Evolutionary conservation across 2,113 vertebrate genomes (phyloP).

Genomic region (Melanerpes formicivorus): DNA sequence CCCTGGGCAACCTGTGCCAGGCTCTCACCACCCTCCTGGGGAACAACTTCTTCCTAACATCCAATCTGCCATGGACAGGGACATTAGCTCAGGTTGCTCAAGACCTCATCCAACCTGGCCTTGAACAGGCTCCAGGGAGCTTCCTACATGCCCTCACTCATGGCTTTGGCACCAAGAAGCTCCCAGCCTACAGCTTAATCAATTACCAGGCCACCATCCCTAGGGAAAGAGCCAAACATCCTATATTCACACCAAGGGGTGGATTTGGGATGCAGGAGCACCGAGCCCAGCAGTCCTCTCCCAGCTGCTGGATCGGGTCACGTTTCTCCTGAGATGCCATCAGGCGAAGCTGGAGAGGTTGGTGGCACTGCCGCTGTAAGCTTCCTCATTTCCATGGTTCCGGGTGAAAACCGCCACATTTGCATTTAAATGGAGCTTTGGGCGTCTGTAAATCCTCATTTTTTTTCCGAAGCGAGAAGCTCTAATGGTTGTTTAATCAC

Average conservation of each 20-base stretch:
- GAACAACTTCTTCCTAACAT: too few relatives aligned
- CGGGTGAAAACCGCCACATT: conserved; percentile 47
- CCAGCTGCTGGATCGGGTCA: not conserved
- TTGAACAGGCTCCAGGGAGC: not conserved
- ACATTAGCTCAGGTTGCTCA: too few relatives aligned
- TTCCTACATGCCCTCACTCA: rapidly evolving
- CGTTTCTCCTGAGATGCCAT: not conserved
- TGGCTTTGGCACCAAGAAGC: rapidly evolving
- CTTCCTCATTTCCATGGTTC: conserved; percentile 49
- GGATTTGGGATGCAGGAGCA: not conserved
- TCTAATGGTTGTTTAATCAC: conserved; percentile 74
- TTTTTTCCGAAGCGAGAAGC: conserved; percentile 4
- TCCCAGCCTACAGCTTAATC: too few relatives aligned
- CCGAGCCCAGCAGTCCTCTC: rapidly evolving
- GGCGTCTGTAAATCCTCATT: conserved; percentile 75
- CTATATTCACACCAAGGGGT: rapidly evolving
- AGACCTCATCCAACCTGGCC: too few relatives aligned
- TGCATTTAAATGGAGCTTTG: conserved; percentile 80
- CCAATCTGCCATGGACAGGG: too few relatives aligned
- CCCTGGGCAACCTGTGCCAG: too few relatives aligned
- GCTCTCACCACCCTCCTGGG: too few relatives aligned
- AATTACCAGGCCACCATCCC: not conserved
- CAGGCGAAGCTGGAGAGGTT: not conserved
- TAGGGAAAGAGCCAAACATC: not conserved
- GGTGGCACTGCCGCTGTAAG: conserved; percentile 8